Conservation (phyloP, 2,888 invertebrate genomes). For the Philereme vetulata region DNA sequence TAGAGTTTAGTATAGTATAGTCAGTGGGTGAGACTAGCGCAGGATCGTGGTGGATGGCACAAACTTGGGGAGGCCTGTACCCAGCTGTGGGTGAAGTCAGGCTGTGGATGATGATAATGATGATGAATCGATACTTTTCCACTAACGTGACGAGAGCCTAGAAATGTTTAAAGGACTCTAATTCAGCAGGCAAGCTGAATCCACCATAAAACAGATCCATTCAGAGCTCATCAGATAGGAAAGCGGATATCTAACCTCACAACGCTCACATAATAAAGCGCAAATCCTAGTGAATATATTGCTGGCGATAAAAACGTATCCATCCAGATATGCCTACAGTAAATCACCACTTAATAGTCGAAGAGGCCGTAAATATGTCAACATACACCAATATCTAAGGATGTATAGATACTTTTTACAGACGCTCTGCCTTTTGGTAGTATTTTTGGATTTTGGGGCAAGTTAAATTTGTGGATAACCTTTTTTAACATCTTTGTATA, state of each 20-base stretch:
- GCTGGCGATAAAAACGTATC: conserved; percentile 81
- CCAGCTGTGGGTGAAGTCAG: too few relatives aligned
- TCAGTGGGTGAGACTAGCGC: too few relatives aligned
- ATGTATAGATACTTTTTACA: conserved; percentile 67
- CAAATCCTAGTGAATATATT: conserved; percentile 74
- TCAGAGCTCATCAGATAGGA: conserved; percentile 35
- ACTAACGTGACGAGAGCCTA: too few relatives aligned
- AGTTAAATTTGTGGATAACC: too few relatives aligned
- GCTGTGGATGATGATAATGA: too few relatives aligned
- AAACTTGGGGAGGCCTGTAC: too few relatives aligned
- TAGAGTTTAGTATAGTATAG: too few relatives aligned
- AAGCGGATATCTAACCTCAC: conserved; percentile 43
- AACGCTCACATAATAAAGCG: conserved; percentile 73
- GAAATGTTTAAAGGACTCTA: too few relatives aligned
- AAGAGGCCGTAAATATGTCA: conserved; percentile 81
- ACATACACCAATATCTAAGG: conserved; percentile 80
- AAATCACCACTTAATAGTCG: conserved; percentile 83
- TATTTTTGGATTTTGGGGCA: background rate
- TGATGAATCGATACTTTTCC: too few relatives aligned
- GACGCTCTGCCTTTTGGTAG: conserved; percentile 28
- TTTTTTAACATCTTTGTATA: too few relatives aligned
- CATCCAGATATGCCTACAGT: conserved; percentile 80
- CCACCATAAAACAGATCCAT: conserved; percentile 2
- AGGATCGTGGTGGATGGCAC: too few relatives aligned
- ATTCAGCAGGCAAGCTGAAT: background rate